phyloP scores from a whole-genome alignment of 23 tunicate species.

The Ascidia mentula region DNA sequence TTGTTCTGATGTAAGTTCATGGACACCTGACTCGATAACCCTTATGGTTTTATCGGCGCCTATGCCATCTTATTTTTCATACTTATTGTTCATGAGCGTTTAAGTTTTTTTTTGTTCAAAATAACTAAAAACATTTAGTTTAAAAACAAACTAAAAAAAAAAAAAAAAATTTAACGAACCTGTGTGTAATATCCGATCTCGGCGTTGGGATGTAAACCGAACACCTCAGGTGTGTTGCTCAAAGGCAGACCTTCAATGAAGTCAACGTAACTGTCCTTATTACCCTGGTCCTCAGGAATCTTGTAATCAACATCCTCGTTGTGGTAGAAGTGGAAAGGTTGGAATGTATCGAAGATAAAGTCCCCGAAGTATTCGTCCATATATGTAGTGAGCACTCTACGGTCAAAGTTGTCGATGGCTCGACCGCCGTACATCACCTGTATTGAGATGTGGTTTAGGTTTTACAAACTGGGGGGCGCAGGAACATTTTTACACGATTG shows the following conservation, averaged over 20 bases:
- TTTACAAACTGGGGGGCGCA: too few relatives aligned
- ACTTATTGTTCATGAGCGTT: too few relatives aligned
- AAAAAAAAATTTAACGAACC: conserved; percentile 19
- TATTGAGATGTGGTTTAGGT: not conserved
- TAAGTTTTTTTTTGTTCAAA: too few relatives aligned
- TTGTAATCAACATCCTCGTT: conserved; percentile 83
- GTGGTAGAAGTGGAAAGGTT: conserved; percentile 97
- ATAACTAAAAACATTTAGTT: not conserved
- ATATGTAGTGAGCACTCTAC: conserved; percentile 96
- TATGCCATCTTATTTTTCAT: too few relatives aligned
- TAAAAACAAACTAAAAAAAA: not conserved
- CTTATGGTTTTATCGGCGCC: too few relatives aligned
- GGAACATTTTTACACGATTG: too few relatives aligned
- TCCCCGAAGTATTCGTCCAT: conserved; percentile 99
- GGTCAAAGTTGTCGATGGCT: conserved; percentile 92
- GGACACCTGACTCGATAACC: too few relatives aligned
- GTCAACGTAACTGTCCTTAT: conserved; percentile 91
- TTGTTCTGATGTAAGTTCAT: too few relatives aligned
- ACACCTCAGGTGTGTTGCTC: conserved; percentile 96
- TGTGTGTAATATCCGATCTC: conserved; percentile 99
- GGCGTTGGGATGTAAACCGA: conserved; percentile 99
- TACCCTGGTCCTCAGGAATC: conserved; percentile 93
- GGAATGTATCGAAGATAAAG: conserved; percentile 98
- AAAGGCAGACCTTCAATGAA: conserved; percentile 83
- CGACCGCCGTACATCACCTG: conserved; percentile 99